Conservation (phyloP, 2,888 invertebrate species). For the Trilocha varians region DNA sequence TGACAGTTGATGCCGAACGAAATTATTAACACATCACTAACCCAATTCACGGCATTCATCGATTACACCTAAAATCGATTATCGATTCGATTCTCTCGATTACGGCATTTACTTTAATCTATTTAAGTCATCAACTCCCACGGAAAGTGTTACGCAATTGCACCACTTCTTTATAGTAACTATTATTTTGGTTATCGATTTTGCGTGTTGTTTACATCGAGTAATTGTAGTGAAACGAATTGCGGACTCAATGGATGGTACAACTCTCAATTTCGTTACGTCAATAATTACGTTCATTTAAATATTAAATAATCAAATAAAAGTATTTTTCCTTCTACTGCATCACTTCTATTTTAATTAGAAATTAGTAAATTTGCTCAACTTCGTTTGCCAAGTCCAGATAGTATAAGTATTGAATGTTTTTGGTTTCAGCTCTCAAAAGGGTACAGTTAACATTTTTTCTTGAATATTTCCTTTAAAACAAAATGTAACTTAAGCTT, state of each 20-base stretch:
- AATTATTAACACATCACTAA: slow-evolving; percentile 5
- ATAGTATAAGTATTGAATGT: too few species aligned
- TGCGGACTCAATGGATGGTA: background rate
- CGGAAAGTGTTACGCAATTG: background rate
- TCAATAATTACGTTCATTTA: too few species aligned
- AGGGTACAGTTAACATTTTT: too few species aligned
- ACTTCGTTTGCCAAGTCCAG: too few species aligned
- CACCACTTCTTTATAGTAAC: background rate
- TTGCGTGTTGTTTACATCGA: background rate
- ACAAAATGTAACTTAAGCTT: too few species aligned
- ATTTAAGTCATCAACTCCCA: slow-evolving; percentile 4
- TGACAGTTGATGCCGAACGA: background rate
- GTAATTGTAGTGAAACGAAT: background rate
- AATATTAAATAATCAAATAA: too few species aligned
- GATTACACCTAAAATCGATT: slow-evolving; percentile 3
- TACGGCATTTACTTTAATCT: slow-evolving; percentile 2
- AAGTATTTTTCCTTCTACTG: too few species aligned
- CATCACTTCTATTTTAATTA: too few species aligned
- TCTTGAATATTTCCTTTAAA: too few species aligned
- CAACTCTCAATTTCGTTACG: background rate
- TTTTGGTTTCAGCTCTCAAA: too few species aligned
- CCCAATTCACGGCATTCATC: slow-evolving; percentile 3
- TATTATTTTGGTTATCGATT: background rate
- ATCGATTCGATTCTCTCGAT: slow-evolving; percentile 4
- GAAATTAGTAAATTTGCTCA: too few species aligned